Evolutionary conservation across 2,888 invertebrate species (phyloP), one percentile per base, ranked within the genome.

Genomic region (Tachina fera): DNA sequence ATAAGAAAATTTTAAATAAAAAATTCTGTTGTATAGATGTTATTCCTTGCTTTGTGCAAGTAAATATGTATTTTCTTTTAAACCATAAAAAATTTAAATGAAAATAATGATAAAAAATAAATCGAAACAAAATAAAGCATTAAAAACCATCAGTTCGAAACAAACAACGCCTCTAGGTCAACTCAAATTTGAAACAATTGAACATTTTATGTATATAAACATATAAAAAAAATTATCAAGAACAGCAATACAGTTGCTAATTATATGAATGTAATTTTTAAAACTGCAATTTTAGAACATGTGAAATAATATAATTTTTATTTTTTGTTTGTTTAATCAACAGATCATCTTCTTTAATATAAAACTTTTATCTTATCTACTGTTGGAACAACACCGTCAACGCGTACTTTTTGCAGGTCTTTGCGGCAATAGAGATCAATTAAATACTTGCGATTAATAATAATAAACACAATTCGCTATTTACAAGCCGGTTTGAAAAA

Each of bases 151-250:
- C 65, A 67, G 65, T 63, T 79, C 70, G 43, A 49, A 56, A 72
- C 47, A 77, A 85, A 82, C 84, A 85, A 85, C 82, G 82, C 85
- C 85, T 85, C 85, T 85, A 78, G 78, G 82, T 78, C 81, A 85
- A 85, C 60, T 60, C 70, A 60, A 56, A 67, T 75, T 58, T 53
- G 10, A 53, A 56, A 71, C 58, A 63, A 78, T 49, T 47, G 14
- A 19, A 9, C 13, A 56, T 58, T 72, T 63, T 31, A 16, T 61
- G 60, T 65, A 19, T n/a, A 45, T 70, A 47, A 45, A 58, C 41
- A 47, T 47, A 41, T 43, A 14, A 43, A 43, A 13, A 43, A 43
- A 43, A 31, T 31, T 31, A 49, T 67, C 16, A 39, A 39, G 16
- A 13, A 49, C 49, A 47, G 41, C 41, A 61, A 31, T 49, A 16